These are phyloP conservation scores for Mesocricetus auratus DNA, from an alignment of 2,113 vertebrate genomes.

Conservation along the genomic window DNA sequence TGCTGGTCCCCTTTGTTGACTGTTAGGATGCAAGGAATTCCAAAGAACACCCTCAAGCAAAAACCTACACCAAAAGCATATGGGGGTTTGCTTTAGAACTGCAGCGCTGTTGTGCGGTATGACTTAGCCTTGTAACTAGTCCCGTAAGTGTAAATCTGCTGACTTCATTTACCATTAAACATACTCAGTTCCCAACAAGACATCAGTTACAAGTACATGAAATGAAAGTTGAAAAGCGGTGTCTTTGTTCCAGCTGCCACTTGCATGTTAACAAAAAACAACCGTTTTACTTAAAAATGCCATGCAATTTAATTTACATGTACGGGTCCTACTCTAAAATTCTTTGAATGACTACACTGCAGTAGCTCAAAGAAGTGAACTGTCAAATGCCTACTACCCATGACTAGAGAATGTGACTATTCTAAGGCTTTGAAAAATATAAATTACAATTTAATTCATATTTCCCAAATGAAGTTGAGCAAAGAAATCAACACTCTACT, in stretches of 20 bases:
- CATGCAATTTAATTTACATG: conserved; percentile 55
- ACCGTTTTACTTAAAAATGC: conserved; percentile 48
- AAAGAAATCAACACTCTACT: not conserved
- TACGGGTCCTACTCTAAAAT: conserved; percentile 20
- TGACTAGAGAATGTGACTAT: not conserved
- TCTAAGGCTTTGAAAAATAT: conserved; percentile 42
- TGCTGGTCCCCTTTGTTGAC: not conserved
- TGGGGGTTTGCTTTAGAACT: not conserved
- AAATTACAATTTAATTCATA: conserved; percentile 28
- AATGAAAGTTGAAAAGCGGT: conserved; percentile 42
- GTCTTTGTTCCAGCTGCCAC: conserved; percentile 49
- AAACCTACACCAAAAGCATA: conserved; percentile 40
- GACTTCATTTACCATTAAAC: conserved; percentile 62
- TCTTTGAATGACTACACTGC: not conserved
- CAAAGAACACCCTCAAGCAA: conserved; percentile 38
- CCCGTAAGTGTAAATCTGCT: conserved; percentile 7
- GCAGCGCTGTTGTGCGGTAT: not conserved
- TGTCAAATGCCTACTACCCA: not conserved
- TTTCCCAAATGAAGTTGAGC: conserved; percentile 45
- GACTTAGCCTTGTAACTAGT: not conserved
- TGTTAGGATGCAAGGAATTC: not conserved
- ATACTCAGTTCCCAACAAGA: conserved; percentile 33
- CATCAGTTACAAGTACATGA: conserved; percentile 49
- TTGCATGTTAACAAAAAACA: not conserved
- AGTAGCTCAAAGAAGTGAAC: not conserved